phyloP scores from a whole-genome alignment of 2,888 invertebrate species.

The Diachrysia chrysitis region DNA sequence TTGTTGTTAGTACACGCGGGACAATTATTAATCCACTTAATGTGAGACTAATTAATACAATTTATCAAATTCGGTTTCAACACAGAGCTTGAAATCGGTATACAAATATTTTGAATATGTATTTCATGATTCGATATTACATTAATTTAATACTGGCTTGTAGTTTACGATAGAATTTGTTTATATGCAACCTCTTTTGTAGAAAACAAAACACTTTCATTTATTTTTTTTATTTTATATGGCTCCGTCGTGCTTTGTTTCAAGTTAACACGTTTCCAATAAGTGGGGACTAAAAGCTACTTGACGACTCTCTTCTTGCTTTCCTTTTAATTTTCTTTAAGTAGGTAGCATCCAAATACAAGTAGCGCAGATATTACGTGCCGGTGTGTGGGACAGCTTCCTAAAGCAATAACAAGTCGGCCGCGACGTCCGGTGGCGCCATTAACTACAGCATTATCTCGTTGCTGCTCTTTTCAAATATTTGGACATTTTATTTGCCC shows the following conservation, averaged over 20 bases:
- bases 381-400: constrained; percentile 62
- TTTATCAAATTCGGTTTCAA: constrained; percentile 34
- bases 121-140: neutral
- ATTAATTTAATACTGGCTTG: neutral
- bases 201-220: neutral
- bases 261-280: constrained; percentile 5
- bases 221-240: too few relatives aligned
- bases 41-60: constrained; percentile 23
- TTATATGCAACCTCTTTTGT: neutral
- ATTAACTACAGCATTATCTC: constrained; percentile 83
- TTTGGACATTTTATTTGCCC: constrained; percentile 77
- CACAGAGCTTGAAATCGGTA: constrained; percentile 21
- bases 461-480: constrained; percentile 78
- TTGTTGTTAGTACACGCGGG: neutral
- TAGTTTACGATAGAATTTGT: neutral
- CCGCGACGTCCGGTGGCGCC: constrained; percentile 75
- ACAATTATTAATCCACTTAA: constrained; percentile 8
- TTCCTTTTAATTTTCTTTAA: constrained; percentile 30
- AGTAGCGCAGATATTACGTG: constrained; percentile 50
- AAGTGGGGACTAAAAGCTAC: neutral
- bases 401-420: constrained; percentile 76
- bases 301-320: neutral
- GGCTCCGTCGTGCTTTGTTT: neutral
- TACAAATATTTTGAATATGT: constrained; percentile 14
- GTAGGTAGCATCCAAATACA: constrained; percentile 20